Evolutionary conservation across 1,140 invertebrate genomes (phyloP), one percentile per base, ranked within the genome.

Genomic region (Bombus terrestris): DNA sequence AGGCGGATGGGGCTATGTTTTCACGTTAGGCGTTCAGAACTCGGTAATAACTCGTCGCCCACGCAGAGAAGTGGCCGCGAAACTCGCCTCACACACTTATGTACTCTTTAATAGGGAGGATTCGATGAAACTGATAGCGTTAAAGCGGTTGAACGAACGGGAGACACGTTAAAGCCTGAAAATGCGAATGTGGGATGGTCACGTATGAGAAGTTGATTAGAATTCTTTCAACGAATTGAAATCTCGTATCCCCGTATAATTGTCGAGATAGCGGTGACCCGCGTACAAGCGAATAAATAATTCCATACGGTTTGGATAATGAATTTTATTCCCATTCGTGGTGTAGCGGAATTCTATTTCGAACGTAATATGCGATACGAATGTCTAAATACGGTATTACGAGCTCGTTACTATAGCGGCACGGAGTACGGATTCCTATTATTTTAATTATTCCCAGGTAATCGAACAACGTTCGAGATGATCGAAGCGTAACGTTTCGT

Each of bases 41-140:
- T 32, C 82, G 87, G 87, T 89, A 88, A 90, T 78, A 86, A 83
- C 57, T 86, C 83, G 85, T 86, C 90, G 89, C 91, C 91, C 86
- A 86, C 85, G 81, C 74, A 32, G 53, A 37, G 66, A 86, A 74
- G 39, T 75, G 72, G 64, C 41, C 74, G 81, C 74, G 59, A 69
- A 86, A 86, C 81, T 86, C 32, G 53, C 72, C 66, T 71, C 68
- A 15, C 76, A 53, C 47, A 53, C 32, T 62, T 62, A 35, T 39
- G 8, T 85, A 66, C 13, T 59, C 47, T 81, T 41, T 69, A 81
- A 86, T 74, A 75, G 47, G 28, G 71, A 75, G 71, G 43, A 74
- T 86, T 41, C 59, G 84, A 73, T 81, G 79, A 69, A 68, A 80
- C 76, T 64, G 78, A 81, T 86, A 86, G 79, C 35, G 43, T 13